Evolutionary conservation across 2,113 vertebrate species (phyloP).

Genomic region (Terrapene triunguis): DNA sequence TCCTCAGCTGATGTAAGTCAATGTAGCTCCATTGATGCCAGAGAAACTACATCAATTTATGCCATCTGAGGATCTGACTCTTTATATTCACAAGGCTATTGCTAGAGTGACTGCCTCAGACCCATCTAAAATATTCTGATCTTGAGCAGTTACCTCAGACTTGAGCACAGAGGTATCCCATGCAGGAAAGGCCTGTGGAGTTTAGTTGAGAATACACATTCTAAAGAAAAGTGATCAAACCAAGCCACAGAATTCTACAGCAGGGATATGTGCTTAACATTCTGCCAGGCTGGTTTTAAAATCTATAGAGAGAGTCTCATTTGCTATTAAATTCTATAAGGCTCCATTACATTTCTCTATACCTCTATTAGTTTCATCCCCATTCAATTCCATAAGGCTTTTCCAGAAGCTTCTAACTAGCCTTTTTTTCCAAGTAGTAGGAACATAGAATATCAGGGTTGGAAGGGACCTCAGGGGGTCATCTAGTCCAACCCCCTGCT

Average conservation of each 20-base stretch:
- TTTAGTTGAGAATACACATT: neutral
- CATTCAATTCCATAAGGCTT: neutral
- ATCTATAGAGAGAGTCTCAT: no score
- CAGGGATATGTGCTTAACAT: neutral
- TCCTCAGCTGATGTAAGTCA: neutral
- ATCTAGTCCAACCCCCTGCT: no score
- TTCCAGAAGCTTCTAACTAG: neutral
- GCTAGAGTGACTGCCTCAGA: neutral
- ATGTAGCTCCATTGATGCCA: neutral
- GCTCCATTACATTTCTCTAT: neutral
- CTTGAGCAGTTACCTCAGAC: neutral
- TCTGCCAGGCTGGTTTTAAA: neutral
- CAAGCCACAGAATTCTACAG: neutral
- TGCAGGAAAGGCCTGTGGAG: neutral
- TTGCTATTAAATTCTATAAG: neutral
- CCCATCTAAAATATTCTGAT: neutral
- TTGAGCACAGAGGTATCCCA: neutral
- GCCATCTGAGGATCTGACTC: neutral
- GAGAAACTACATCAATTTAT: neutral
- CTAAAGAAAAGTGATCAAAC: neutral
- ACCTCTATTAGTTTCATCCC: neutral
- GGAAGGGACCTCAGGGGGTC: no score
- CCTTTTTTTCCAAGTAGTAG: no score
- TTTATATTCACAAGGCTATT: neutral
- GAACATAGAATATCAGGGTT: no score